These are phyloP conservation scores for Pelodytes ibericus DNA, from an alignment of 2,797 vertebrate species.

Conservation along the genomic window DNA sequence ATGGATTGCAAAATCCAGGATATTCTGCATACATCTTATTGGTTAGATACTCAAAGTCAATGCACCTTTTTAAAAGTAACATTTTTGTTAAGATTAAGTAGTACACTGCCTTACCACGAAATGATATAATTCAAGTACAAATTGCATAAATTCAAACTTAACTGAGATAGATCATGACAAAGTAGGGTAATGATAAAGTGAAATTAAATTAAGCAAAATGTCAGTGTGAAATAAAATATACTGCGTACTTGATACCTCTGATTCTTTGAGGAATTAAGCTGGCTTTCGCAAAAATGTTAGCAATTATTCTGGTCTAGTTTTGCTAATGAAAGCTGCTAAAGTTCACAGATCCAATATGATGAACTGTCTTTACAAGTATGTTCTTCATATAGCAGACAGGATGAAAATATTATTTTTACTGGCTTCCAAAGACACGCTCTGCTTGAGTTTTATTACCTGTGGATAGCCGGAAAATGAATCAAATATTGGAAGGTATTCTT, in stretches of 20 bases:
- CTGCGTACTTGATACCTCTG: neutral
- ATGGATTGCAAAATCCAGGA: too few species aligned
- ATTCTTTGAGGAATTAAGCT: neutral
- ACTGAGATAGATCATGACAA: neutral
- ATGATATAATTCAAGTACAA: neutral
- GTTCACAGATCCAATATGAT: neutral
- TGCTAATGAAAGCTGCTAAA: neutral
- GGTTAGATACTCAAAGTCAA: too few species aligned
- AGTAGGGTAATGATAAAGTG: neutral
- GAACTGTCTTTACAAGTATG: neutral
- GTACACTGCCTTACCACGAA: too few species aligned
- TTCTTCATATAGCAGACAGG: neutral
- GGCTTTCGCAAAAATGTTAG: neutral
- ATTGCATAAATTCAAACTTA: neutral
- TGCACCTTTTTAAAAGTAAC: too few species aligned
- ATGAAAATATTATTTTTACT: neutral
- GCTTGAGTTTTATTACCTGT: conserved; percentile 9
- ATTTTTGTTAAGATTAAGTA: too few species aligned
- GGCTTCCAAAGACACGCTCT: neutral
- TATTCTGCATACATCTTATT: too few species aligned
- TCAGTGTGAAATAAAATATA: neutral
- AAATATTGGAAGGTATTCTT: conserved; percentile 3
- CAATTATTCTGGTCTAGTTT: neutral
- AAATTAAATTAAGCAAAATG: neutral
- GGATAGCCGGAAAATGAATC: conserved; percentile 1